Percentiles rank a stretch among this genome's conserved stretches.
phyloP scores from a whole-genome alignment of 2,888 invertebrate species.

The Phyto melanocephala region DNA sequence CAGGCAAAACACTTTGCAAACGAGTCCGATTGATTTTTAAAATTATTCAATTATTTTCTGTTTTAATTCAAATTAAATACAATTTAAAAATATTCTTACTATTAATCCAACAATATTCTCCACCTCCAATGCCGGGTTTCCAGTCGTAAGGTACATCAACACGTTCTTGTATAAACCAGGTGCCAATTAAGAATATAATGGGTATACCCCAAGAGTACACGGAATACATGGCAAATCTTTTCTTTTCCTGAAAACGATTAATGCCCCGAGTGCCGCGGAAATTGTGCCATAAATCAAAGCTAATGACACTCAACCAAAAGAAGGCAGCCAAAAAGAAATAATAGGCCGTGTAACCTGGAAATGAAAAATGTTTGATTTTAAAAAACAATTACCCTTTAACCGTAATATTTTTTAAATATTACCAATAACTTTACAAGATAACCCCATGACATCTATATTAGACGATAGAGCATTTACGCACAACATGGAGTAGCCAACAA shows the following conservation, averaged over 20 bases:
- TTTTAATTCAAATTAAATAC: no score
- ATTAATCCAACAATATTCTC: constrained; percentile 81
- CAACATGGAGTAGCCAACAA: constrained; percentile 83
- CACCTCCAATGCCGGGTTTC: constrained; percentile 81
- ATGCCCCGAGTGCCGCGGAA: constrained; percentile 75
- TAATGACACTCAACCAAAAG: constrained; percentile 93
- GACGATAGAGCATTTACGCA: constrained; percentile 71
- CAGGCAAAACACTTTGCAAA: no score
- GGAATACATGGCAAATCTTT: constrained; percentile 75
- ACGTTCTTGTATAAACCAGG: constrained; percentile 73
- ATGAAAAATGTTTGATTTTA: background rate
- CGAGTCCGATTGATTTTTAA: no score
- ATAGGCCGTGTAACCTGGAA: constrained; percentile 83
- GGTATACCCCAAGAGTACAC: constrained; percentile 77
- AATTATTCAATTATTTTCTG: no score
- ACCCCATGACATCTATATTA: constrained; percentile 55
- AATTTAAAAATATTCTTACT: constrained; percentile 79
- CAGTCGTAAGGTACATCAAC: constrained; percentile 67
- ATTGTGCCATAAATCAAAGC: constrained; percentile 90
- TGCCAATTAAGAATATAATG: constrained; percentile 69
- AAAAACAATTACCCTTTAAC: no score
- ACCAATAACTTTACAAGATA: constrained; percentile 71
- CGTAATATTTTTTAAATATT: constrained; percentile 10
- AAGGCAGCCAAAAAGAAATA: constrained; percentile 89
- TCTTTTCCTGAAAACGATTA: constrained; percentile 74